Evolutionary conservation across 2,797 vertebrate genomes (phyloP), one percentile per base, ranked within the genome.

Genomic region (Lagodon rhomboides): DNA sequence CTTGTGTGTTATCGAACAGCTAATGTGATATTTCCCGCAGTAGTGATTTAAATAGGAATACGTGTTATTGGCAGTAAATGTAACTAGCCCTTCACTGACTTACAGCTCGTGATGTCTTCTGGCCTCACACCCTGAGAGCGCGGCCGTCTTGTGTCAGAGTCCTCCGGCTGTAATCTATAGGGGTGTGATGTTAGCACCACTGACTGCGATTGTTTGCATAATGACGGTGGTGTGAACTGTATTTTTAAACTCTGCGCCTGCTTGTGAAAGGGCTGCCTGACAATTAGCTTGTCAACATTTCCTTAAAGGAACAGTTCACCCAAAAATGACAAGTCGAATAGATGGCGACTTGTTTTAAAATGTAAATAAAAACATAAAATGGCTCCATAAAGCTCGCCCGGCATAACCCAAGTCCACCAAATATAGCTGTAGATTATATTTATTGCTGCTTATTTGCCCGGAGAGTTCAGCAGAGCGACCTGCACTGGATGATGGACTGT

Each of bases 211-310:
- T 84, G 77, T 86, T 91, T 82, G 56, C 77, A 82, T 82, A 88
- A 90, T 86, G 72, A 83, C 70, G 68, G 51, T 84, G 68, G 82
- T 90, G 90, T 88, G 78, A 88, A 76, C 75, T 87, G 82, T 85
- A 89, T 91, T 92, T 92, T 84, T 87, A 84, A 85, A 84, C 66
- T 80, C 72, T 79, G 68, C 44, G 66, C 80, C 83, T 77, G 79
- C 77, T 65, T 74, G 77, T 90, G 76, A 89, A 75, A 77, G 71
- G 55, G 70, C 60, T 70, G 64, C 81, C 83, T 78, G 78, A 83
- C 89, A 87, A 90, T 92, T 89, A 91, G 73, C 79, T 50, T 85
- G 85, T 85, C 85, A 89, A 75, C 87, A 75, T 88, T 75, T 86
- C 64, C 74, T 49, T 38, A 38, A 38, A 38, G 34, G 34, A 38